These are phyloP conservation scores for Tenodera sinensis DNA, from an alignment of 2,888 invertebrate genomes.

Conservation along the genomic window DNA sequence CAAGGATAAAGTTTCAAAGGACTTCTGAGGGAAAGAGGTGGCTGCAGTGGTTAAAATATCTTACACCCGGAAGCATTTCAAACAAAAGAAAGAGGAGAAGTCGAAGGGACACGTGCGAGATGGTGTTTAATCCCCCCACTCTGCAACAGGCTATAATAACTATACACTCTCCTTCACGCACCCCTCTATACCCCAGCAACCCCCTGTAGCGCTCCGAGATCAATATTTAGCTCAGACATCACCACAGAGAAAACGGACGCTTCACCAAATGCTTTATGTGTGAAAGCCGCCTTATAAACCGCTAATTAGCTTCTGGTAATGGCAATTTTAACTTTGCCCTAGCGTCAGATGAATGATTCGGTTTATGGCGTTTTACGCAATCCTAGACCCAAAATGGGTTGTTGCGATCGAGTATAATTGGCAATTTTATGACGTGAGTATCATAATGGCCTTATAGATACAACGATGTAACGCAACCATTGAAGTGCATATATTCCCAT, in stretches of 20 bases:
- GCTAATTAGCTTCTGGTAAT: too few relatives aligned
- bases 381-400: too few relatives aligned
- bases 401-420: too few relatives aligned
- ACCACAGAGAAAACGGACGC: neutral
- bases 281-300: too few relatives aligned
- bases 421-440: too few relatives aligned
- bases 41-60: neutral
- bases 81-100: neutral
- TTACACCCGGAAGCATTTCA: neutral
- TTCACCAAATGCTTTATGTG: neutral
- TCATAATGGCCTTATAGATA: too few relatives aligned
- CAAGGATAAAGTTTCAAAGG: neutral
- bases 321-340: too few relatives aligned
- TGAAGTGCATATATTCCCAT: too few relatives aligned
- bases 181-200: neutral
- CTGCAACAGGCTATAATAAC: neutral
- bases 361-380: too few relatives aligned
- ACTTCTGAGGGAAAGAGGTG: neutral
- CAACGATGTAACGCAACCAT: too few relatives aligned
- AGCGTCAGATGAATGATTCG: too few relatives aligned
- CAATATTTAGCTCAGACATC: neutral
- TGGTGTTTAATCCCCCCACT: neutral
- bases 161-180: neutral
- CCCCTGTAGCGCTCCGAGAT: neutral
- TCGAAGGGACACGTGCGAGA: neutral